Evolutionary conservation across 2,113 vertebrate genomes (phyloP), one percentile per base, ranked within the genome.

Genomic region (Hemiprocne comata): DNA sequence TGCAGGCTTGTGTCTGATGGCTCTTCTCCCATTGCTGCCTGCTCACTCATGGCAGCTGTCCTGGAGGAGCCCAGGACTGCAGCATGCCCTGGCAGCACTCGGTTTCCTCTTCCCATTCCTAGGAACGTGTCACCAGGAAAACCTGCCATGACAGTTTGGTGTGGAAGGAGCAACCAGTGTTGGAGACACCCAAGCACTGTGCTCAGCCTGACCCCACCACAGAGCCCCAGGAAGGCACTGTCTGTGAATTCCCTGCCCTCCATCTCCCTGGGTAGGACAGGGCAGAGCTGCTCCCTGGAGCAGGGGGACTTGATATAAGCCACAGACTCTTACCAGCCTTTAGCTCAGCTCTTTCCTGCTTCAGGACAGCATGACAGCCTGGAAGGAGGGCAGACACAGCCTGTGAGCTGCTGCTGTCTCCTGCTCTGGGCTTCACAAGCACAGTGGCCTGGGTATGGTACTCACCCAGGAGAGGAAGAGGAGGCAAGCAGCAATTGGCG

Each of bases 81-180:
- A 2, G 60, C 0, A 9, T n/a, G 13, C 48, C 25, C 34, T 4
- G 79, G 69, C 64, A 71, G 31, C 9, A 5, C 34, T 36, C 0
- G 42, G 25, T 76, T 82, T 69, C 70, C 51, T 69, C 70, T 67
- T 76, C 17, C 33, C 7, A 53, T 65, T 57, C 21, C 50, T 1
- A 1, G 42, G 26, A 70, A 78, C 0, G 0, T 42, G 46, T 87
- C 76, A 25, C 40, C 76, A 84, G 74, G 70, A 78, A 92, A 89
- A 87, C 4, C 89, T 94, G 89, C 29, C 29, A 70, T 0, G 0
- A 46, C 18, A 40, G 57, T 81, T 78, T 51, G 26, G 53, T 65
- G 72, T 31, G 28, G 58, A 87, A 44, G 31, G 46, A 85, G 58
- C 36, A 85, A 25, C 3, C 23, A 25, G 10, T 42, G 9, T 21